phyloP scores from a whole-genome alignment of 2,888 invertebrate species.

The Apamea epomidion region DNA sequence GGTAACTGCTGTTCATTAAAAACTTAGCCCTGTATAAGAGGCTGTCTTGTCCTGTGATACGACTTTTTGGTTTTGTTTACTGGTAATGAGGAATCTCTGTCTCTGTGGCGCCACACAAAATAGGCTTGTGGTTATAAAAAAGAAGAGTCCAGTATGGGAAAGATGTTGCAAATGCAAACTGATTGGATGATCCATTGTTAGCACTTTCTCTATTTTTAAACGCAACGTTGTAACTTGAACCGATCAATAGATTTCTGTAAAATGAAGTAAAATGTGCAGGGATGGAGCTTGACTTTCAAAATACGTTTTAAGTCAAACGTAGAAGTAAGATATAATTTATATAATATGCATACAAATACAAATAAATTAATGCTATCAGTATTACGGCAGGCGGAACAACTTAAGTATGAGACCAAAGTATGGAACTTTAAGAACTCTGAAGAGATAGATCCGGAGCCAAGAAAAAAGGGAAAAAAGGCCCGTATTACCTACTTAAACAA shows the following conservation, averaged over 20 bases:
- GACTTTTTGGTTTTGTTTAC: slow-evolving; percentile 2
- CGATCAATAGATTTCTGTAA: background rate
- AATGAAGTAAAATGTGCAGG: slow-evolving; percentile 2
- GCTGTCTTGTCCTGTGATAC: background rate
- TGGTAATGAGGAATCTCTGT: background rate
- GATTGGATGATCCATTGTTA: background rate
- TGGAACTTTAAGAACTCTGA: slow-evolving; percentile 64
- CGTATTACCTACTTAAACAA: slow-evolving; percentile 23
- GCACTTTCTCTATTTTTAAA: background rate
- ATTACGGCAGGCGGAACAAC: slow-evolving; percentile 72
- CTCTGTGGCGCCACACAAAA: background rate
- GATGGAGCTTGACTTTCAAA: background rate
- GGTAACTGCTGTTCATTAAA: slow-evolving; percentile 70
- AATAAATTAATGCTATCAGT: slow-evolving; percentile 36
- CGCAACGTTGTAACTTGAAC: background rate
- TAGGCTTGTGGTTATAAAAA: background rate
- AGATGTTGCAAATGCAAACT: background rate
- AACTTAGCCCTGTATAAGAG: background rate
- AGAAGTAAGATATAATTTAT: background rate
- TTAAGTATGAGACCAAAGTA: slow-evolving; percentile 68
- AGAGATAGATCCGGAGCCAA: slow-evolving; percentile 49
- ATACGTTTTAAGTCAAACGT: background rate
- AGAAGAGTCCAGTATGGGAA: background rate
- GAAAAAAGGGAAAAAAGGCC: slow-evolving; percentile 53
- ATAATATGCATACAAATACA: background rate